A percentile compares a stretch with the other conserved stretches of the same genome.
phyloP scores from a whole-genome alignment of 2,888 invertebrate genomes.

The Pristionchus arcanus region DNA sequence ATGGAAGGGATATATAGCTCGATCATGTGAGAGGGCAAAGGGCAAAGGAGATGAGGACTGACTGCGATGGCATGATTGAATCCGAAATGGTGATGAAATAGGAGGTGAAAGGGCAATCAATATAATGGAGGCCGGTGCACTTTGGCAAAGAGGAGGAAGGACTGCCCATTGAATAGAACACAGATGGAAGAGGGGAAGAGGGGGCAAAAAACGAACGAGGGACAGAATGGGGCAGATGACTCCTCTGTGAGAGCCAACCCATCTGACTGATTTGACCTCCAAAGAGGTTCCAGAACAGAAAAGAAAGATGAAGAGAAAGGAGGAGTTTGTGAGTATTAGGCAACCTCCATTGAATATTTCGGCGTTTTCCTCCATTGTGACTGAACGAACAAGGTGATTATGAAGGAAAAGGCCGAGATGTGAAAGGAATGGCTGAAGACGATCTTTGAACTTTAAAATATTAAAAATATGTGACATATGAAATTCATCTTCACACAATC shows the following conservation, averaged over 20 bases:
- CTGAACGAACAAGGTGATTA: constrained; percentile 4
- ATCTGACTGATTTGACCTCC: constrained; percentile 7
- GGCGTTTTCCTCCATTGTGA: constrained; percentile 32
- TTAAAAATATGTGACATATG: too few species aligned
- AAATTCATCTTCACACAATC: too few species aligned
- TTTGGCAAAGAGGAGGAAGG: not conserved
- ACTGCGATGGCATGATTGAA: not conserved
- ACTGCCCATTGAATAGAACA: not conserved
- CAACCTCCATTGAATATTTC: constrained; percentile 15
- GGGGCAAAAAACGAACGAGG: not conserved
- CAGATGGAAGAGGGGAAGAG: not conserved
- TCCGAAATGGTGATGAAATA: not conserved
- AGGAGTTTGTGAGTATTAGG: not conserved
- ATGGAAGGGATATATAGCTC: not conserved
- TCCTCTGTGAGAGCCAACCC: not conserved
- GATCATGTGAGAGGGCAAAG: not conserved
- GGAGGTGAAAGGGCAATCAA: not conserved
- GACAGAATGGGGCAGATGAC: not conserved
- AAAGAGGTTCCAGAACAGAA: constrained; percentile 6
- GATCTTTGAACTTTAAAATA: too few species aligned
- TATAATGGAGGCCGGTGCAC: not conserved
- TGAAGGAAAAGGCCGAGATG: not conserved
- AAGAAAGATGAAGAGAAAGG: not conserved
- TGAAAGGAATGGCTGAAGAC: too few species aligned
- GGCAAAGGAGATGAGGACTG: not conserved